Evolutionary conservation across 2,113 vertebrate species (phyloP), one percentile per base, ranked within the genome.

Genomic region (Sinocyclocheilus maitianheensis): DNA sequence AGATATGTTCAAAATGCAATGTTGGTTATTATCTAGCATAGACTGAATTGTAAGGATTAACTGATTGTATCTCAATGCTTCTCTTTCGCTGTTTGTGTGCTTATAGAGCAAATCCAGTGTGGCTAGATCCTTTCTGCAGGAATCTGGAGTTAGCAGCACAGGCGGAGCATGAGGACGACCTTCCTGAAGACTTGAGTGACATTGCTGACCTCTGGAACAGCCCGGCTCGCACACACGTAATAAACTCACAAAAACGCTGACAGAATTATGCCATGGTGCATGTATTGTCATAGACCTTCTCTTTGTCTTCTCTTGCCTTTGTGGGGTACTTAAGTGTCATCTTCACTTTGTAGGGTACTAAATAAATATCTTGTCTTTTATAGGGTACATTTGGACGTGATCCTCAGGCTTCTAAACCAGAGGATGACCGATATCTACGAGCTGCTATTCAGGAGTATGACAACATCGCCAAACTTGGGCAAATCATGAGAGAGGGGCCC

Each of bases 381-480:
- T 91, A 99, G 98, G 98, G 97, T 2, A 99, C 98, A 6, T 99
- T 99, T 3, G 98, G 98, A 4, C 95, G 96, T 2, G 98, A 99
- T 76, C 98, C 98, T 62, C 96, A 97, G 0, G 97, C 97, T 0
- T 91, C 94, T 12, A 99, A 97, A 88, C 98, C 97, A 0, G 97
- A 98, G 1, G 98, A 99, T 0, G 98, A 99, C 86, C 95, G 95
- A 18, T 99, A 99, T 93, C 92, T 99, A 88, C 95, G 97, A 78
- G 97, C 98, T 0, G 98, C 98, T 90, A 98, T 99, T 90, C 98
- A 99, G 92, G 98, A 99, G 90, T 99, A 99, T 0, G 98, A 99
- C 94, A 99, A 97, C 93, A 99, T 99, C 0, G 96, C 98, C 93
- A 99, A 98, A 91, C 94, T 99, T 51, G 98, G 98, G 26, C 97